A percentile compares a stretch with the other conserved stretches of the same genome.
Evolutionary conservation across 2,888 invertebrate genomes (phyloP).

Genomic region (Euzophera pinguis): DNA sequence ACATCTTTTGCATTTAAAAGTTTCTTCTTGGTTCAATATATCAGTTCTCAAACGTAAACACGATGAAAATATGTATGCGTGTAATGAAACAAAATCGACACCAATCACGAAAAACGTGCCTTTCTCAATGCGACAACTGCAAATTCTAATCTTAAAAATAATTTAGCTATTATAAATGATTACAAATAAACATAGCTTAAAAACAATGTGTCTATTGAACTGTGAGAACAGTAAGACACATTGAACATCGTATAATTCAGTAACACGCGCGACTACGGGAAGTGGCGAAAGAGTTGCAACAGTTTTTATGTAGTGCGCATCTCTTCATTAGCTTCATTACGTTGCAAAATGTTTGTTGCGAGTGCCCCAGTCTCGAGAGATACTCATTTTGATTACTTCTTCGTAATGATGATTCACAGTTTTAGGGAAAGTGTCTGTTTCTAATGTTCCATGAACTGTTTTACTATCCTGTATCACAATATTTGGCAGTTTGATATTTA

Average conservation of each 20-base stretch:
- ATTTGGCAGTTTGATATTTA: no score
- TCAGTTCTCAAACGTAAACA: no score
- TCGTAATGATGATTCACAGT: background rate
- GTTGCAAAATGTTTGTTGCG: constrained; percentile 51
- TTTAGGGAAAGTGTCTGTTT: background rate
- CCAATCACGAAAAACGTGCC: no score
- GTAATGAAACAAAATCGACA: no score
- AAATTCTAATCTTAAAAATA: no score
- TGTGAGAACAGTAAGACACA: constrained; percentile 10
- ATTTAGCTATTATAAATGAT: no score
- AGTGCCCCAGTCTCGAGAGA: constrained; percentile 4
- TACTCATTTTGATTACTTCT: constrained; percentile 7
- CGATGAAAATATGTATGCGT: no score
- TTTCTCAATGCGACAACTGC: no score
- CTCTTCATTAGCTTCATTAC: constrained; percentile 60
- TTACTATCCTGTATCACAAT: no score
- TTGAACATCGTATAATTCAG: constrained; percentile 14
- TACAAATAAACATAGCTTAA: no score
- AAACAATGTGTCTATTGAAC: background rate
- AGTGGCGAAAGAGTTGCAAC: constrained; percentile 45
- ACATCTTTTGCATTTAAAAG: no score
- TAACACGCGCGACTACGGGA: constrained; percentile 28
- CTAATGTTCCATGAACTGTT: background rate
- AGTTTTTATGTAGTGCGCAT: constrained; percentile 49
- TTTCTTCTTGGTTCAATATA: no score